These are phyloP conservation scores for Drosophila neotestacea DNA, from an alignment of 2,888 invertebrate genomes.

Conservation along the genomic window DNA sequence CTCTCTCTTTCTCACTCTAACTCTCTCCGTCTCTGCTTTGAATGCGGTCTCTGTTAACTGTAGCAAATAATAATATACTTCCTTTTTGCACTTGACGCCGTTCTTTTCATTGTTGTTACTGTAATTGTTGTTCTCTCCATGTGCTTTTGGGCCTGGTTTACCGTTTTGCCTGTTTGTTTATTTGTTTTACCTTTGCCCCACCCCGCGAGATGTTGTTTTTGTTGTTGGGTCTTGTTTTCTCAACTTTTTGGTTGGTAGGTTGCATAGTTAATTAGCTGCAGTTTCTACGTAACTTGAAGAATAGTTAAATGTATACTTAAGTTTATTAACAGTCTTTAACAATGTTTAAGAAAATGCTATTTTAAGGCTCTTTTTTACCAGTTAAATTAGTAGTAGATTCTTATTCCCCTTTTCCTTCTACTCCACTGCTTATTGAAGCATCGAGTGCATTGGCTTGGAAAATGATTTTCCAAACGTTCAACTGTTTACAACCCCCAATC, in stretches of 20 bases:
- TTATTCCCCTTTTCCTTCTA: background rate
- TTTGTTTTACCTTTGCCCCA: conserved; percentile 27
- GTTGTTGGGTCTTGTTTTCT: conserved; percentile 36
- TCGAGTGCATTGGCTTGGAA: conserved; percentile 18
- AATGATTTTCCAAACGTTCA: conserved; percentile 5
- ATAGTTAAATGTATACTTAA: background rate
- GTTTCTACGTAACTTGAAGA: conserved; percentile 7
- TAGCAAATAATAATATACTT: conserved; percentile 66
- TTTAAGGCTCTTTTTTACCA: background rate
- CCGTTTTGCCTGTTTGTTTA: conserved; percentile 30
- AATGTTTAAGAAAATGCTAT: background rate
- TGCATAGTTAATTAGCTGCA: conserved; percentile 54
- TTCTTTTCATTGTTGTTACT: conserved; percentile 22
- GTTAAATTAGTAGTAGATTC: background rate
- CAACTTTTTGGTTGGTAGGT: conserved; percentile 35
- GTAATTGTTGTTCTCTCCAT: conserved; percentile 40
- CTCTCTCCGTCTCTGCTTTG: background rate
- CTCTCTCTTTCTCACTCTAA: background rate
- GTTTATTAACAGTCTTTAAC: background rate
- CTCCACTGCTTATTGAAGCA: background rate
- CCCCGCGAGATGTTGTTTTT: conserved; percentile 26
- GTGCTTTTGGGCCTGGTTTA: conserved; percentile 37
- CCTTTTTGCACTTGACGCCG: conserved; percentile 48
- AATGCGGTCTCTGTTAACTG: conserved; percentile 61
- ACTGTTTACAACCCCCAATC: conserved; percentile 3